Percentiles rank a stretch among this genome's conserved stretches.
Evolutionary conservation across 92 coral and sea anemone species (phyloP).

Genomic region (Palythoa grandis): DNA sequence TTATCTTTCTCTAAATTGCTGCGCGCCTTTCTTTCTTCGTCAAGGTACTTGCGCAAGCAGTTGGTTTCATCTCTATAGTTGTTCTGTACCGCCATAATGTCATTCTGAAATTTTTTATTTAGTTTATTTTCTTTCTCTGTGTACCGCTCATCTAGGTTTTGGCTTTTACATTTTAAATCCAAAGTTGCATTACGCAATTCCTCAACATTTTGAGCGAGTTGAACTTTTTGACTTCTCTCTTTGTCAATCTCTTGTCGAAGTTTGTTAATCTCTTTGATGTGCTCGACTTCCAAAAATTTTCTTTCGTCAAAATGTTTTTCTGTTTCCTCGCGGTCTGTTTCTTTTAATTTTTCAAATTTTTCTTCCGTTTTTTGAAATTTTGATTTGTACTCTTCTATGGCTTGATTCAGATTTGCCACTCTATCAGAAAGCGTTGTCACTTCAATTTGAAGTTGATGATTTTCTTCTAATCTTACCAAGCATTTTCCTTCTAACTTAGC

Average conservation of each 20-base stretch:
- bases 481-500: neutral
- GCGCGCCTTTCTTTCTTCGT: neutral
- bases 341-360: neutral
- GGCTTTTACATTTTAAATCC: constrained; percentile 6
- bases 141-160: constrained; percentile 17
- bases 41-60: neutral
- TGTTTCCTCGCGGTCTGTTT: neutral
- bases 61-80: constrained; percentile 4
- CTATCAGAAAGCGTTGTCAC: neutral
- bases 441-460: constrained; percentile 8
- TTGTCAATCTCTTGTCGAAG: neutral
- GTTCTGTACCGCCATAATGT: constrained; percentile 1
- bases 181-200: constrained; percentile 7
- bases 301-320: constrained; percentile 14
- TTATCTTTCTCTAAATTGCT: constrained; percentile 5
- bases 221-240: constrained; percentile 1
- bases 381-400: constrained; percentile 13
- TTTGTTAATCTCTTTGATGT: neutral
- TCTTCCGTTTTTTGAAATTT: neutral
- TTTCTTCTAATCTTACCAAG: neutral
- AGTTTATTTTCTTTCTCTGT: neutral
- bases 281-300: neutral
- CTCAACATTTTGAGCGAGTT: constrained; percentile 15
- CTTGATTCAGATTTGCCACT: neutral
- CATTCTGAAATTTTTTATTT: constrained; percentile 12